Percentiles rank a stretch among this genome's conserved stretches.
Evolutionary conservation across 2,888 invertebrate species (phyloP).

Genomic region (Pseudoips prasinana): DNA sequence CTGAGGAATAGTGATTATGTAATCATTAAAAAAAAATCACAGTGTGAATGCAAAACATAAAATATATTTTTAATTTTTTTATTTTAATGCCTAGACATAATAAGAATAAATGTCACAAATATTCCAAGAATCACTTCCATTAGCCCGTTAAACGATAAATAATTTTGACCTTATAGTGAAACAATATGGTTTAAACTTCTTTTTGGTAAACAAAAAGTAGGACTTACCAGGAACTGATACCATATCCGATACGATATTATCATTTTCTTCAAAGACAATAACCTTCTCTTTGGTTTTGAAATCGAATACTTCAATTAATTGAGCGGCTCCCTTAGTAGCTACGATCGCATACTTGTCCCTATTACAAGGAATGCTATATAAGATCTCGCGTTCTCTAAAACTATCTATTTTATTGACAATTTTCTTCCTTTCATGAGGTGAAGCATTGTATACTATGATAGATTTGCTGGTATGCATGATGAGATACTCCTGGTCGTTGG

Average conservation of each 20-base stretch:
- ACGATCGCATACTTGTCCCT: constrained; percentile 59
- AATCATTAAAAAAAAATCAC: too few relatives aligned
- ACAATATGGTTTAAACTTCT: too few relatives aligned
- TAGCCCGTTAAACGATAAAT: too few relatives aligned
- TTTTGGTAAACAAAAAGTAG: too few relatives aligned
- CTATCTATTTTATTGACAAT: constrained; percentile 46
- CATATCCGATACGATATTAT: constrained; percentile 53
- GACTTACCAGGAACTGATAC: constrained; percentile 63
- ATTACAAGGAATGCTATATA: constrained; percentile 61
- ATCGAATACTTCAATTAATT: constrained; percentile 56
- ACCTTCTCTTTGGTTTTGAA: constrained; percentile 54
- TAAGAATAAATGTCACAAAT: too few relatives aligned
- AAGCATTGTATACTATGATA: constrained; percentile 58
- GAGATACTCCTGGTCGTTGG: constrained; percentile 54
- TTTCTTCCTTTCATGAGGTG: constrained; percentile 39
- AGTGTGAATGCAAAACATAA: too few relatives aligned
- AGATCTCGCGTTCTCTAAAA: constrained; percentile 51
- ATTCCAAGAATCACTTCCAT: too few relatives aligned
- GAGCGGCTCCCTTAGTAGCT: constrained; percentile 42
- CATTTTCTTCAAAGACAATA: constrained; percentile 55
- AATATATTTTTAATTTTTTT: too few relatives aligned
- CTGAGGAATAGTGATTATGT: too few relatives aligned
- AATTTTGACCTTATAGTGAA: too few relatives aligned
- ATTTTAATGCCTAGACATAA: too few relatives aligned
- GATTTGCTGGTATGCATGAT: constrained; percentile 63